Evolutionary conservation across 1,140 invertebrate genomes (phyloP), one percentile per base, ranked within the genome.

Genomic region (Colletes gigas): DNA sequence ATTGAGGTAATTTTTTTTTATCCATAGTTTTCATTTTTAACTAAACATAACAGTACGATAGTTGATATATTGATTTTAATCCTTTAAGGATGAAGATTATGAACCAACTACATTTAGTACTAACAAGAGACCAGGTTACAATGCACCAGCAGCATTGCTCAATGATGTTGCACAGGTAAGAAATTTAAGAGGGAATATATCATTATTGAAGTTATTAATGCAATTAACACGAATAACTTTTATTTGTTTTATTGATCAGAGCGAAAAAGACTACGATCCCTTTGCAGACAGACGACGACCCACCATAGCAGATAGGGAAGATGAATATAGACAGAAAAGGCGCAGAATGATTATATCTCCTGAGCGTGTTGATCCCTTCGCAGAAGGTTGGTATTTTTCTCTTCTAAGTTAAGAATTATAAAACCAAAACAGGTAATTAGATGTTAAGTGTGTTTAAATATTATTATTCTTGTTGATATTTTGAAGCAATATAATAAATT

Each of bases 291-390:
- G 98, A 91, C 94, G 98, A 82, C 94, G 96, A 75, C 97, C 97
- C 30, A 98, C 97, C 7, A 98, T 99, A 92, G 97, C 97, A 1
- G 98, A 99, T 87, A 95, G 98, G 80, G 98, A 99, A 94, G 98
- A 99, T 96, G 98, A 99, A 92, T 99, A 99, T 91, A 95, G 97
- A 71, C 97, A 97, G 84, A 97, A 97, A 88, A 95, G 97, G 74
- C 95, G 97, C 67, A 95, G 97, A 90, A 96, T 97, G 94, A 98
- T 99, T 68, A 98, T 99, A 83, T 99, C 99, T 1, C 99, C 99
- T 8, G 98, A 99, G 90, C 95, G 98, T 88, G 96, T 97, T 79
- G 99, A 99, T 96, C 98, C 98, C 30, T 99, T 99, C 95, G 98
- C 98, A 88, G 98, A 99, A 95, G 98, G 98, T 99, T 95, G 93